A percentile compares a stretch with the other conserved stretches of the same genome.
Evolutionary conservation across 2,797 vertebrate genomes (phyloP).

Genomic region (Tiaroga cobitis): DNA sequence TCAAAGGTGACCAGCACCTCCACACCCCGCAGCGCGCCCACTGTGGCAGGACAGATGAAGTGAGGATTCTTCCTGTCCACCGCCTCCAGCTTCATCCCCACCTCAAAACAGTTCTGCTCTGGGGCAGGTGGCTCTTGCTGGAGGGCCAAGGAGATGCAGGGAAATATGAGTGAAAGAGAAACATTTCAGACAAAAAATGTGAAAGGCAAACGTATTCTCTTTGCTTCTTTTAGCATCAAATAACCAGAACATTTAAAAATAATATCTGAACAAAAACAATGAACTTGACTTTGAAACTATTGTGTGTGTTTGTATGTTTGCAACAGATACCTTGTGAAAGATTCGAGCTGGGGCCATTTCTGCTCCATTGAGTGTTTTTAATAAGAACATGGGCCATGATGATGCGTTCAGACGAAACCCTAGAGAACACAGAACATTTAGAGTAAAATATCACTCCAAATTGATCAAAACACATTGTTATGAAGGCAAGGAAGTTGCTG

Average conservation of each 20-base stretch:
- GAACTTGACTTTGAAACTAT: neutral
- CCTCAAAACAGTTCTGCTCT: conserved; percentile 95
- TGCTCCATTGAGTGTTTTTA: conserved; percentile 98
- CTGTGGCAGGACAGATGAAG: conserved; percentile 98
- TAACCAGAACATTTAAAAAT: neutral
- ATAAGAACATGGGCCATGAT: conserved; percentile 99
- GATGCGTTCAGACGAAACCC: conserved; percentile 98
- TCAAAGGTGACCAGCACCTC: conserved; percentile 99
- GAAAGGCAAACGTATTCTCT: neutral
- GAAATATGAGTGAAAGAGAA: neutral
- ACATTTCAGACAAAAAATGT: neutral
- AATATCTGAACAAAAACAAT: neutral
- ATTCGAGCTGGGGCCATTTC: conserved; percentile 97
- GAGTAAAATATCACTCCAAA: neutral
- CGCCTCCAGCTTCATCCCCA: conserved; percentile 99
- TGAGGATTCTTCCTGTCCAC: conserved; percentile 99
- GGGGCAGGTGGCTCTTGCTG: conserved; percentile 94
- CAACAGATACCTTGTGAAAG: conserved; percentile 93
- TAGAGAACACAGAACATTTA: conserved; percentile 62
- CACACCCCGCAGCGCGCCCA: conserved; percentile 93
- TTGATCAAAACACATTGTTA: conserved; percentile 2
- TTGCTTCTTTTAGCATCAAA: neutral
- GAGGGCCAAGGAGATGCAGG: conserved; percentile 54
- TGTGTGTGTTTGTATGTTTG: conserved; percentile 4
- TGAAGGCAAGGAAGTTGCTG: neutral